Base-by-base conservation (phyloP, 2,113 vertebrate species). In the Etia nguti region DNA sequence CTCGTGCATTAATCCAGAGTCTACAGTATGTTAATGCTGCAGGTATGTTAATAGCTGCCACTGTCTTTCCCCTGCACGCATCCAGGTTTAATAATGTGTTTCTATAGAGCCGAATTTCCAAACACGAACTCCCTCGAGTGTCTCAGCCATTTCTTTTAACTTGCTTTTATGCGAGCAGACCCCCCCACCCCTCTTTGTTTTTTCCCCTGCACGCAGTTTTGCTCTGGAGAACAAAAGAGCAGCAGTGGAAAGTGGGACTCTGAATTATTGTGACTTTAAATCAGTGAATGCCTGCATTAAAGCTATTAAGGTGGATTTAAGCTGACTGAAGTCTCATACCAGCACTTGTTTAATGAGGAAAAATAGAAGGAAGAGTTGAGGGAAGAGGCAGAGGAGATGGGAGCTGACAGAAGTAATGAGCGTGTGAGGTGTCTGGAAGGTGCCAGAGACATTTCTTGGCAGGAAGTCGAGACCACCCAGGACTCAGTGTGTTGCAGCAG, bases 391-490 rank as follows among this genome's bases (percentile, higher is more conserved):
- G 75, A 73, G 52, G 80, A 68, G 86, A 43, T 77, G 31, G 59
- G 75, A 82, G 85, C 18, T 86, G 80, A 89, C 80, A 68, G 36
- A 31, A 3, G 26, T 80, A 83, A 85, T 84, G 62, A 84, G 80
- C 9, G 73, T 60, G 43, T 31, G 55, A 65, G 80, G 79, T 86
- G 62, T 84, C 65, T 73, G 18, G 41, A 55, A 89, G 73, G 60
- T 83, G 77, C 59, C 22, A 68, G 43, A 92, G 85, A 77, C 36
- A 4, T 65, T 75, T 83, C 34, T 83, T 93, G 92, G 88, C 91
- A 55, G 82, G 26, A 10, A 75, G 75, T 60, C 86, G 57, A 65
- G 92, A 92, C 93, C 91, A 92, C 92, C 91, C 90, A 89, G 88
- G 79, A 46, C 38, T 59, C 3, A 0, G 10, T 59, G 6, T 46